Evolutionary conservation across 1,140 invertebrate genomes (phyloP), one percentile per base, ranked within the genome.

Genomic region (Marisa cornuarietis): DNA sequence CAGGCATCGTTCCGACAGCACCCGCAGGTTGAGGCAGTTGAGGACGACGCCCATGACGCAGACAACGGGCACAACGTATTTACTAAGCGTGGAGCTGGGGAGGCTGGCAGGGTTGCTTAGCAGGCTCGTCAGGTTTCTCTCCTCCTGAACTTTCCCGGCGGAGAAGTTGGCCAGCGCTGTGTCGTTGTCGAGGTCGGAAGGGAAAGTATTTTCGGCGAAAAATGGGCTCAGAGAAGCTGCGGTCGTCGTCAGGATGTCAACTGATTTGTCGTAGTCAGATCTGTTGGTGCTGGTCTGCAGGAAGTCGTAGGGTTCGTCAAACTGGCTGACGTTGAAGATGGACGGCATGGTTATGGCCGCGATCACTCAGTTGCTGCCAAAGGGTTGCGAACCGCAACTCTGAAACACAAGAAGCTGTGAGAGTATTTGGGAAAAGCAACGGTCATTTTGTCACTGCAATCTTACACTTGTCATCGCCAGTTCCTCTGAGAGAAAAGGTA

Each of bases 31-130:
- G 1, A 90, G 74, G 20, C 87, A 82, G 76, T 90, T 90, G 24
- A 87, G 86, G 14, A 88, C n/a, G 71, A 90, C 88, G 9, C 89
- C 89, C 79, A 89, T 85, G 16, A 83, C 75, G 76, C 88, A 90
- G 14, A 90, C 84, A 24, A 79, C 79, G 51, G 88, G 88, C 68
- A 85, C 83, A 16, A 89, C 78, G 80, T 86, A 85, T 18, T 79
- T 83, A 63, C 85, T 42, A 22, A 73, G 26, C 13, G 54, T 24
- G 4, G 3, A 11, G 71, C 66, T 18, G 31, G 71, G 22, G 14
- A 63, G 16, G 22, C n/a, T 22, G 31, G 20, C 0, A 31, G 16
- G 13, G 16, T 42, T 76, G 49, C 0, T 11, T 1, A 13, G 8
- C 14, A 26, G 22, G n/a, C 7, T 14, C 14, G n/a, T 26, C 13